These are phyloP conservation scores for Diaphora mendica DNA, from an alignment of 2,888 invertebrate genomes.

Conservation along the genomic window DNA sequence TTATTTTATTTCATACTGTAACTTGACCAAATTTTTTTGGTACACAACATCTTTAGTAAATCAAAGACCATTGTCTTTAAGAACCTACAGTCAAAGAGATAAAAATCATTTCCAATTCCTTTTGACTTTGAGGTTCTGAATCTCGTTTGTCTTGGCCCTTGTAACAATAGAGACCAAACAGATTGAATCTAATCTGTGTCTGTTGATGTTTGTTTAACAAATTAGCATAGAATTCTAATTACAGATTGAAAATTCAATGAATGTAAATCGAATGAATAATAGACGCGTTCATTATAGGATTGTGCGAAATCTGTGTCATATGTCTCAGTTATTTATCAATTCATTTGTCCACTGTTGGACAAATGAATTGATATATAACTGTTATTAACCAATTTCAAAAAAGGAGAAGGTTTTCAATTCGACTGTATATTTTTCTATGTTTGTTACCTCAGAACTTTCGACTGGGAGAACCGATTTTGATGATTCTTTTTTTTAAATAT, in stretches of 20 bases:
- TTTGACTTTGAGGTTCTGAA: not conserved
- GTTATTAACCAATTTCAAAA: not conserved
- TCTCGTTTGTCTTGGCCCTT: not conserved
- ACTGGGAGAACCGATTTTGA: no score
- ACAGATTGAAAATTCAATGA: slow-evolving; percentile 35
- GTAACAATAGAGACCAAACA: not conserved
- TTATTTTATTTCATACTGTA: no score
- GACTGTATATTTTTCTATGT: no score
- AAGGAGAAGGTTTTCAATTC: no score
- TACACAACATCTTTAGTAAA: not conserved
- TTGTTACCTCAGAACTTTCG: no score
- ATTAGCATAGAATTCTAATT: slow-evolving; percentile 26
- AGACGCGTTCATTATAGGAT: slow-evolving; percentile 4
- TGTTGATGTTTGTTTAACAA: slow-evolving; percentile 12
- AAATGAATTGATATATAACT: not conserved
- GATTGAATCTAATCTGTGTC: not conserved
- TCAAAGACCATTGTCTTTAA: not conserved
- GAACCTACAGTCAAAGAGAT: not conserved
- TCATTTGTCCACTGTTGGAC: not conserved
- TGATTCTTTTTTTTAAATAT: no score
- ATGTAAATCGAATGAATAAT: slow-evolving; percentile 31
- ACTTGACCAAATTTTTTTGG: not conserved
- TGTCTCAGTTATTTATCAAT: no score
- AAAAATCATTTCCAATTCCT: not conserved
- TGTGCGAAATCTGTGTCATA: slow-evolving; percentile 15